phyloP scores from a whole-genome alignment of 2,797 vertebrate genomes.

The Premnoplex brunnescens region DNA sequence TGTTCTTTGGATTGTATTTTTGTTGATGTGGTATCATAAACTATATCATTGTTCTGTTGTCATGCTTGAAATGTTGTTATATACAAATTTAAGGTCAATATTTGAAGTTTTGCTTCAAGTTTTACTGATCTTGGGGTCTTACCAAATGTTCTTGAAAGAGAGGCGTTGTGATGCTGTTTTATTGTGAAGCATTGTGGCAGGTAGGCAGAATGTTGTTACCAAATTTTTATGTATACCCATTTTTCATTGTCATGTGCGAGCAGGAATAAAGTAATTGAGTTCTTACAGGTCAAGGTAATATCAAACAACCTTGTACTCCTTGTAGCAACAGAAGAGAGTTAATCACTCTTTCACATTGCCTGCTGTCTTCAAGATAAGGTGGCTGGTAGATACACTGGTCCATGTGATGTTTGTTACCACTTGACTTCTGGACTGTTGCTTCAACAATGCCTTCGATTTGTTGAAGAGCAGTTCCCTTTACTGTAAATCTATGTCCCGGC shows the following conservation, averaged over 20 bases:
- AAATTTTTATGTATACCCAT: not conserved
- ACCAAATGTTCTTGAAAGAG: not conserved
- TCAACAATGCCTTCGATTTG: not conserved
- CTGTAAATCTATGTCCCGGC: not conserved
- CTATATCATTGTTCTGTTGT: constrained; percentile 28
- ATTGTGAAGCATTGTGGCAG: not conserved
- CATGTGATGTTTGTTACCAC: not conserved
- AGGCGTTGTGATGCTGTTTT: not conserved
- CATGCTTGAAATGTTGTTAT: not conserved
- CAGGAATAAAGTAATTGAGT: not conserved
- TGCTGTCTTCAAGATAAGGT: constrained; percentile 13
- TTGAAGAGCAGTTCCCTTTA: not conserved
- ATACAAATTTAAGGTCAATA: not conserved
- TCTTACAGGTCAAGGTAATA: not conserved
- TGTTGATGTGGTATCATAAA: constrained; percentile 35
- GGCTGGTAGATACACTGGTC: not conserved
- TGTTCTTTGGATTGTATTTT: constrained; percentile 43
- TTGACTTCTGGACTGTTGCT: not conserved
- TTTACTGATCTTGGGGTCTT: not conserved
- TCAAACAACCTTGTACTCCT: not conserved
- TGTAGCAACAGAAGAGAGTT: not conserved
- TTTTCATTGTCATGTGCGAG: not conserved
- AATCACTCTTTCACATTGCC: not conserved
- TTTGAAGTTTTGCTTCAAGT: constrained; percentile 18
- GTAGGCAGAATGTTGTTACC: not conserved